Evolutionary conservation across 92 coral and sea anemone genomes (phyloP), one percentile per base, ranked within the genome.

Genomic region (Porites divaricata): DNA sequence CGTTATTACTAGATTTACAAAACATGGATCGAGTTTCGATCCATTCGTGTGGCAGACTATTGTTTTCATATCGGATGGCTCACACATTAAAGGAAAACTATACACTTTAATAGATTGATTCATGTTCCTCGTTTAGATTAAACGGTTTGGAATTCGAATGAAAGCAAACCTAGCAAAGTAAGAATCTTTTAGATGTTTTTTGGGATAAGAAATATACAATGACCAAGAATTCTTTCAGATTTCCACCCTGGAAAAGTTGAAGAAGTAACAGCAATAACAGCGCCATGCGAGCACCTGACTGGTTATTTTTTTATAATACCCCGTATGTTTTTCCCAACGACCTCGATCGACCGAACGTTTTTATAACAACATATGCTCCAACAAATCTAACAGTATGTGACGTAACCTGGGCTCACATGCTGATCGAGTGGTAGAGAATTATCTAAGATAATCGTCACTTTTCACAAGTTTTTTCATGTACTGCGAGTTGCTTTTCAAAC

Each of bases 51-150:
- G 41, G 50, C 49, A 35, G 70, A 51, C 72, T 45, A 82, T 15
- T 76, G 86, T 41, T 58, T 72, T 82, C 61, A 28, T 73, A 72
- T 82, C 86, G 48, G 79, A 79, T 82, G 76, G 79, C 72, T 63
- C 71, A 28, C 86, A 73, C 86, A 82, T 82, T 82, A 70, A 20
- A 58, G 72, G 69, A 22, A 82, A 82, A 82, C 69, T 72, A 20
- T 25, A 63, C 21, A 61, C 70, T 71, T 71, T 72, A 70, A 72
- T 70, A 48, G 64, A 50, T 17, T 28, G 70, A 6, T 64, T 25
- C 17, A 56, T 59, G 63, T 70, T 26, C 54, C 12, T 17, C 28
- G 63, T 28, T 62, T 81, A 48, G 41, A 63, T 62, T 81, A 48
- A 70, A 62, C 20, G 69, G 70, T 63, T 48, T 41, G 41, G 35